Base-by-base conservation (phyloP, 2,797 vertebrate genomes). In the Xenops minutus region DNA sequence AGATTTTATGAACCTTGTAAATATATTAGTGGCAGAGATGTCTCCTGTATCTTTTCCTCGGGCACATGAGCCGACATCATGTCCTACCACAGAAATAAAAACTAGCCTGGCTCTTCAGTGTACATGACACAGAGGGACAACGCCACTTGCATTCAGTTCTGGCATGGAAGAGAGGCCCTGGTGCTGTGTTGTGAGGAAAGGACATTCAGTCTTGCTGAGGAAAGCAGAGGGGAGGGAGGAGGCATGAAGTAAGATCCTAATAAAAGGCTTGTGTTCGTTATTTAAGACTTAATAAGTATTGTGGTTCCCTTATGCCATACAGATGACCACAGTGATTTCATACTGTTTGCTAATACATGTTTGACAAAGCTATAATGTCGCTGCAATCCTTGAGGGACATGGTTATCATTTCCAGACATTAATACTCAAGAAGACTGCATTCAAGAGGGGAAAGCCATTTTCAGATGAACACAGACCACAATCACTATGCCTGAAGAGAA, bases 331-430 rank as follows among this genome's bases (percentile, higher is more conserved):
- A 37, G 36, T 63, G 82, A 83, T 91, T 93, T 82, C 2, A 2
- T 48, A 29, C 39, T 48, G 34, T 86, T 94, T 79, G 59, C 59
- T 88, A 88, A 88, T 44, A 71, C 5, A 2, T 54, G 67, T 85
- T 85, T 89, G 85, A 88, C 80, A 94, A 73, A 95, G 59, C 55
- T 88, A 21, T 88, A 86, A 81, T 78, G 67, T 71, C 83, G 26
- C 55, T 7, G 7, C 4, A 16, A 46, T 64, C 61, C 89, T 67
- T 39, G 44, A 87, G 88, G 77, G 92, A 78, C 39, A 12, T 48
- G 11, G 49, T 72, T 96, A 81, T 91, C 76, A 7, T 49, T 86
- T 55, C 39, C 62, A 87, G 52, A 72, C 78, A 52, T 52, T 91
- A 69, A 41, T 63, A 26, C 51, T 76, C 77, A 66, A 81, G 85